These are phyloP conservation scores for Clarias batrachus DNA, from an alignment of 2,113 vertebrate genomes.

Conservation along the genomic window DNA sequence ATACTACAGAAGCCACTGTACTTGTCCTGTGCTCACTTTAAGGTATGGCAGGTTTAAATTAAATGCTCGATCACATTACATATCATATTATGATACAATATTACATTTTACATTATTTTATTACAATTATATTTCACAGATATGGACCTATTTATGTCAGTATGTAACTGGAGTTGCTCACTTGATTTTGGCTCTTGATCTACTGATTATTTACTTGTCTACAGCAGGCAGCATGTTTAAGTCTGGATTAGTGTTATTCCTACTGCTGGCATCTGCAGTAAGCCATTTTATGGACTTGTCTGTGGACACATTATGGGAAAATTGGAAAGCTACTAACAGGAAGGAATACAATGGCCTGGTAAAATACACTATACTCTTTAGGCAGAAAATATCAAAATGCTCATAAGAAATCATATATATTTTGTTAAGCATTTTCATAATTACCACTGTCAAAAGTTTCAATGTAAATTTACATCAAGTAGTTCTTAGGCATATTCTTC, in stretches of 20 bases:
- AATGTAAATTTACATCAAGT: no score
- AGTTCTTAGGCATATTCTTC: no score
- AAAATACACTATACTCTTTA: not conserved
- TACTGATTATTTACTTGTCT: slow-evolving; percentile 6
- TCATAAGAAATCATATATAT: not conserved
- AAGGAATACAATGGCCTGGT: slow-evolving; percentile 86
- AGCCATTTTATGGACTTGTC: slow-evolving; percentile 60
- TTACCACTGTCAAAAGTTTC: no score
- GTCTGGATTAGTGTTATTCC: slow-evolving; percentile 59
- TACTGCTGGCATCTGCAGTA: slow-evolving; percentile 62
- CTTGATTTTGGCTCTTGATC: slow-evolving; percentile 10
- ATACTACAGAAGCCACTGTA: not conserved
- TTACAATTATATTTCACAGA: not conserved
- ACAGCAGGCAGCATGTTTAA: slow-evolving; percentile 71
- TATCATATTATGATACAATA: not conserved
- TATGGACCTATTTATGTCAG: not conserved
- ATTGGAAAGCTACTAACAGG: slow-evolving; percentile 80
- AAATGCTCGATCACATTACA: not conserved
- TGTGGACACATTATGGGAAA: slow-evolving; percentile 82
- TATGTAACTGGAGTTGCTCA: no score
- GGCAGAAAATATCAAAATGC: not conserved
- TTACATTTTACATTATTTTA: not conserved
- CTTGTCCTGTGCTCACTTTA: slow-evolving; percentile 35
- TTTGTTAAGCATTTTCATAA: no score
- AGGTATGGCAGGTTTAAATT: slow-evolving; percentile 48